Base-by-base conservation (phyloP, 2,888 invertebrate genomes). In the Netelia inedita region DNA sequence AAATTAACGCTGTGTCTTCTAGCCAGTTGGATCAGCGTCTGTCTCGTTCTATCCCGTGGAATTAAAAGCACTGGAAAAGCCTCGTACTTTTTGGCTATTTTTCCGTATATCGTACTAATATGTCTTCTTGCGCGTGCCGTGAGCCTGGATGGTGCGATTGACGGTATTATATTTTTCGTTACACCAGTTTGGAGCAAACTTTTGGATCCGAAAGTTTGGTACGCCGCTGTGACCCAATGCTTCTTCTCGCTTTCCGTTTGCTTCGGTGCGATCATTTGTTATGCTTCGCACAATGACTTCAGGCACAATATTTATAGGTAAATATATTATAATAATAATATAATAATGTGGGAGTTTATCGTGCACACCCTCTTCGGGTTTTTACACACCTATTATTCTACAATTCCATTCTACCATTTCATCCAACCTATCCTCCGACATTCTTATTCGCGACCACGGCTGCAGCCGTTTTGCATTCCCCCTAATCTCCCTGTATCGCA, bases 1-100 rank as follows among this genome's bases (percentile, higher is more conserved):
- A 93, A 94, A 84, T 89, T 96, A 73, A 92, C 94, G 0, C 83
- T 95, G 0, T 95, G 95, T 43, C 92, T 96, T 0, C 88, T 94
- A 0, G 88, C 94, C 6, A 94, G 95, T 2, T 96, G 96, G 96
- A 73, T 93, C 1, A 90, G 94, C 53, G 94, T 96, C 14, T 95
- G 94, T 82, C 89, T 94, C 0, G 94, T 95, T 35, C 93, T 96
- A 0, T 93, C 94, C 0, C 94, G 94, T 80, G 96, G 96, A 1
- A 94, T 96, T 3, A 94, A 95, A 88, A 95, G 95, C 87, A 94
- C 95, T 0, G 96, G 96, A 53, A 96, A 95, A 90, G 95, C 95
- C 0, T 95, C 97, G 1, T 97, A 97, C 91, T 96, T 97, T 88
- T 95, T 97, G 2, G 96, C 97, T 0, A 93, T 96, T 19, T 96